These are phyloP conservation scores for Myotis yumanensis DNA, from an alignment of 2,113 vertebrate genomes.

Conservation along the genomic window DNA sequence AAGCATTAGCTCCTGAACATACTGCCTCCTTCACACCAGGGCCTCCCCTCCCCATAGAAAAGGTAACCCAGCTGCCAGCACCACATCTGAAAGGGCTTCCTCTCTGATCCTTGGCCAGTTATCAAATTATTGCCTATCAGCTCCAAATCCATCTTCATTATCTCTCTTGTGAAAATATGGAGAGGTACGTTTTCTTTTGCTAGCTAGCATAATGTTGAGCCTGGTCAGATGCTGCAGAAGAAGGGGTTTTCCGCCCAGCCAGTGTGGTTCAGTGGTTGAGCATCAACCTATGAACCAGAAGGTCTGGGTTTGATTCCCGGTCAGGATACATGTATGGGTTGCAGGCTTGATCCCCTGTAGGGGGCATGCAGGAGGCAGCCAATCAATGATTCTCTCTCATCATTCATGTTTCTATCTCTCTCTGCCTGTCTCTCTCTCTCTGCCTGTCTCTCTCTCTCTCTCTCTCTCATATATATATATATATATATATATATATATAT, in stretches of 20 bases:
- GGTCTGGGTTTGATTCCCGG: too few species aligned
- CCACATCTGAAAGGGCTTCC: neutral
- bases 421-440: too few species aligned
- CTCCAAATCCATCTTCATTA: neutral
- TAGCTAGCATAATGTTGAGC: neutral
- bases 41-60: accelerated
- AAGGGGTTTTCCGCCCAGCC: neutral
- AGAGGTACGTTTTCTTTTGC: neutral
- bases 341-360: too few species aligned
- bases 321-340: too few species aligned
- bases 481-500: too few species aligned
- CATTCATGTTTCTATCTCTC: too few species aligned
- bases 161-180: neutral
- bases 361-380: too few species aligned
- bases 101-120: neutral
- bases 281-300: too few species aligned
- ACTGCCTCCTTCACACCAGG: neutral
- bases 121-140: neutral
- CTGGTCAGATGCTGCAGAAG: neutral
- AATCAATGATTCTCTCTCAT: too few species aligned
- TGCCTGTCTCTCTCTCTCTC: too few species aligned
- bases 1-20: neutral
- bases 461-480: too few species aligned
- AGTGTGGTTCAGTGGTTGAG: too few species aligned
- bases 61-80: neutral